Evolutionary conservation across 2,113 vertebrate species (phyloP), one percentile per base, ranked within the genome.

Genomic region (Scytalopus superciliaris): DNA sequence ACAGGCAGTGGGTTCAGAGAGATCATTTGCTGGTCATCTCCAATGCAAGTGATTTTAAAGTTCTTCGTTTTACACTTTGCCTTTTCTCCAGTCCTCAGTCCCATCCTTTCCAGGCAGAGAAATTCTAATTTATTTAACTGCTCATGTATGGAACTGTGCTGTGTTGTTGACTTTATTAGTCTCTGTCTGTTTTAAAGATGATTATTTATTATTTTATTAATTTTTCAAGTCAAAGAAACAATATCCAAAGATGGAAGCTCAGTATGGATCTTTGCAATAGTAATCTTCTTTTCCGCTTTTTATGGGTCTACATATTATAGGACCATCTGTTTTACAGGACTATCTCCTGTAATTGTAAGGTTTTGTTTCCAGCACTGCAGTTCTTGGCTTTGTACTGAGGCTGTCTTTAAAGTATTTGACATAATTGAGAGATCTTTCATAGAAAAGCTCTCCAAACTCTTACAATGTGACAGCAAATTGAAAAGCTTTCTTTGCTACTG

Each of bases 291-390:
- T 55, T 50, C 12, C 60, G 10, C 0, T 35, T 66, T 55, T 83
- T 37, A 4, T n/a, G 21, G 19, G 7, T 2, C 7, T 76, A 2
- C 6, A 0, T 84, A 16, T 35, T 84, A 8, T 1, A 85, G 25
- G 33, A 42, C 28, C 10, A 4, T 50, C 42, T 74, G 5, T 63
- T 79, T 72, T 50, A 33, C 21, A 50, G 22, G 21, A 42, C 19
- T 50, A 8, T 52, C 14, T 86, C 1, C 37, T 74, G 10, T 33
- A 78, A 12, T 27, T 63, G 35, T 37, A 13, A 44, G 40, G 5
- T 52, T 84, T 86, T 88, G 18, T 7, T n/a, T 68, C 56, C 73
- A 68, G 30, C 19, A 33, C 30, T 56, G 35, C 23, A 40, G 12
- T 30, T 79, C 37, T 45, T 60, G 12, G 30, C 25, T 57, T 89